Base-by-base conservation (phyloP, 1,140 invertebrate species). In the Bombus fervidus region DNA sequence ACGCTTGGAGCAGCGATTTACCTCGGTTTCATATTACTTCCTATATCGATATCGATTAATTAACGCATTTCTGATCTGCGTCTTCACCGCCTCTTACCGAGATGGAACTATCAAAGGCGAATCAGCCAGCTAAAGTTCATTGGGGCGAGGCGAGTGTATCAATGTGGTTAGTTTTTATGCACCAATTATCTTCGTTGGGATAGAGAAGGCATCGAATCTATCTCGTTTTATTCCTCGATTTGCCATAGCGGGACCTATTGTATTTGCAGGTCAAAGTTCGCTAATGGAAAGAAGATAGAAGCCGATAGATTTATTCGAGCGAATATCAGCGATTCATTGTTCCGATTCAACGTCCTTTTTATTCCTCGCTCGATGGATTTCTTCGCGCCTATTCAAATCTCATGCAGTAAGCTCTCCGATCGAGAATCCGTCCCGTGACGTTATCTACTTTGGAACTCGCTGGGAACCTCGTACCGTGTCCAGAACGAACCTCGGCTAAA, bases 291-390 rank as follows among this genome's bases (percentile, higher is more conserved):
- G 37, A 10, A 62, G 37, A 69, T 39, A 59, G 37, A 34, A 53
- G 47, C 37, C 13, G 77, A 78, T 62, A 15, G 75, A 78, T 84
- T 79, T 78, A 78, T 79, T 47, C 75, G 34, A 39, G 18, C 59
- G 41, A 31, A 75, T 47, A 83, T 83, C 72, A 34, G 10, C 57
- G 62, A 68, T 68, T 83, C 43, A 62, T 84, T 84, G 82, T 84
- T 78, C 82, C 75, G 47, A 34, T 22, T 78, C 75, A 22, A 28
- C 25, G 53, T 34, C 0, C 66, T 78, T 37, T 71, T 71, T 71
- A 78, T 84, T 78, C 68, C 9, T 28, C 64, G n/a, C 39, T 43
- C 59, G 3, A 18, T 37, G 73, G 75, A 79, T 79, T 78, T 78
- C 75, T 71, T 78, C 37, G n/a, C 37, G 39, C 47, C 72, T n/a